A percentile compares a stretch with the other conserved stretches of the same genome.
Conservation (phyloP, 2,797 vertebrate species). For the Brachymystax lenok region DNA sequence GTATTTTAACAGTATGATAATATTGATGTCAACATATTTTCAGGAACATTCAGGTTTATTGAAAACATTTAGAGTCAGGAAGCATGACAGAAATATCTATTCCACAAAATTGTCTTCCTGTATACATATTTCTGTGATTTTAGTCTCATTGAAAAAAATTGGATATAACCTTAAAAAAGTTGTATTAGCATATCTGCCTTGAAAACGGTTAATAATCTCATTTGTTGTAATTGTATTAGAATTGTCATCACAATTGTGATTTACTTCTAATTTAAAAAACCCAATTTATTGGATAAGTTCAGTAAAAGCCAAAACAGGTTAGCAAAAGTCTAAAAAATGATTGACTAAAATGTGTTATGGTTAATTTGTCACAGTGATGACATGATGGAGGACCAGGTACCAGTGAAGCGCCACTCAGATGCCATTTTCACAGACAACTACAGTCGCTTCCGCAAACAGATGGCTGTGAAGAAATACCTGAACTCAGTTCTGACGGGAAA, state of each 20-base stretch:
- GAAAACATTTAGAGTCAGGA: no score
- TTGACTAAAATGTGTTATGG: not conserved
- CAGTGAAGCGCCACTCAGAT: constrained; percentile 93
- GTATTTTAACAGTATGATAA: no score
- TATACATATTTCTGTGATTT: not conserved
- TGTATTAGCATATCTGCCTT: not conserved
- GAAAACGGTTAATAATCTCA: not conserved
- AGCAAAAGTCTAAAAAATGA: not conserved
- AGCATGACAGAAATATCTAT: no score
- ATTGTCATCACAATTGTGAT: not conserved
- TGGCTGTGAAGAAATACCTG: constrained; percentile 96
- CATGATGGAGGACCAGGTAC: constrained; percentile 79
- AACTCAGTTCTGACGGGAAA: constrained; percentile 92
- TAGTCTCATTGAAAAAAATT: no score
- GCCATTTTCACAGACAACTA: constrained; percentile 97
- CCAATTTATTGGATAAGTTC: not conserved
- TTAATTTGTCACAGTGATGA: constrained; percentile 66
- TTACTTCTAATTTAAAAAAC: not conserved
- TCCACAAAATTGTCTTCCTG: no score
- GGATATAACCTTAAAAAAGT: not conserved
- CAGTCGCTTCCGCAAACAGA: constrained; percentile 93
- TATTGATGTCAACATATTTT: not conserved
- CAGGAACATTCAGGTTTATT: no score
- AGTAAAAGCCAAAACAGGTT: not conserved
- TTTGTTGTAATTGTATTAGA: not conserved